Percentiles rank a stretch among this genome's conserved stretches.
These are phyloP conservation scores for Rhynchomys soricoides DNA, from an alignment of 2,113 vertebrate genomes.

Conservation along the genomic window DNA sequence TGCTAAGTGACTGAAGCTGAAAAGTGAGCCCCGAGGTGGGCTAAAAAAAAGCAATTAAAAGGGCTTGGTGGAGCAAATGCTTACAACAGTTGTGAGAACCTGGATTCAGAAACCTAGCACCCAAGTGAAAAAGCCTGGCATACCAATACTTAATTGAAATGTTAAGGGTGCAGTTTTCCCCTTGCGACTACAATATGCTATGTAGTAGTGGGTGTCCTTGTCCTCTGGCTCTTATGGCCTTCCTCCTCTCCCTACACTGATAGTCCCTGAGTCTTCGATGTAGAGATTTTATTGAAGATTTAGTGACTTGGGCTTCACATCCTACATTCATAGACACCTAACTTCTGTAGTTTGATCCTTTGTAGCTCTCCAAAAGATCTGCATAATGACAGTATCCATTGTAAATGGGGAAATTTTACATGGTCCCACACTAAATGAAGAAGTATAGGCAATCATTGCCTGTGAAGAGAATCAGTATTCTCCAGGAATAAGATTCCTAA, in stretches of 20 bases:
- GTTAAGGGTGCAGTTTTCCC: neutral
- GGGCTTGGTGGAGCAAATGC: neutral
- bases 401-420: neutral
- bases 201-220: too few species aligned
- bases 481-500: neutral
- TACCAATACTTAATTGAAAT: neutral
- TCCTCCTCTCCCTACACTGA: neutral
- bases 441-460: neutral
- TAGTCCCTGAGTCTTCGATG: neutral
- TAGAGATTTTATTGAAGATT: neutral
- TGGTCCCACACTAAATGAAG: neutral
- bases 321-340: neutral
- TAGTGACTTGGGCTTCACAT: neutral
- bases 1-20: neutral
- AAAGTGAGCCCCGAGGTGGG: neutral
- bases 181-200: neutral
- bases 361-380: neutral
- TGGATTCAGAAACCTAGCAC: neutral
- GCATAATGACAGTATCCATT: neutral
- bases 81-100: neutral
- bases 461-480: neutral
- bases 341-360: neutral
- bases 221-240: neutral
- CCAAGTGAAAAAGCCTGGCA: neutral
- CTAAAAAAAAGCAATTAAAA: slow-evolving; percentile 28